Percentiles rank a stretch among this genome's conserved stretches.
Conservation (phyloP, 2,888 invertebrate genomes). For the Dryomyza anilis region DNA sequence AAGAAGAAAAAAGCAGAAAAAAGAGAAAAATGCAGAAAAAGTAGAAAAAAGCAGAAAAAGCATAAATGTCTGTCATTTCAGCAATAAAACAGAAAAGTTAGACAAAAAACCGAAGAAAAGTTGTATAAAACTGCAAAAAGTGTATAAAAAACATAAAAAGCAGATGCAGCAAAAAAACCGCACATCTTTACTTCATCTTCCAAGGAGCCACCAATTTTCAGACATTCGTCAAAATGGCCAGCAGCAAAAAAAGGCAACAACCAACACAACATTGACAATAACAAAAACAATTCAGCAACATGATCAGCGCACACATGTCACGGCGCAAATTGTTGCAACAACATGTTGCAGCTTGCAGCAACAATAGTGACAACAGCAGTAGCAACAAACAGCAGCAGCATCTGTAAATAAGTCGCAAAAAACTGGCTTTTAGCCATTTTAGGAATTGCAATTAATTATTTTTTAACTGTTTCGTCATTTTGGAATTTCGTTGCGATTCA, state of each 20-base stretch:
- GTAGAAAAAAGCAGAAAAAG: too few species aligned
- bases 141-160: too few species aligned
- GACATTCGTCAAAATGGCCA: constrained; percentile 17
- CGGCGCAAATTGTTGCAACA: constrained; percentile 40
- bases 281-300: constrained; percentile 38
- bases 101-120: too few species aligned
- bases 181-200: too few species aligned
- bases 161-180: too few species aligned
- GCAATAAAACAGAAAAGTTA: too few species aligned
- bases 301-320: constrained; percentile 51
- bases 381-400: constrained; percentile 25
- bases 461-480: constrained; percentile 62
- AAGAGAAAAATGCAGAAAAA: constrained; percentile 28
- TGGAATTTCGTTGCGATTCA: constrained; percentile 43
- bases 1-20: constrained; percentile 19
- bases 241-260: background rate
- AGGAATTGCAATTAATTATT: constrained; percentile 63
- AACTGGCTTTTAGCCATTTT: constrained; percentile 56
- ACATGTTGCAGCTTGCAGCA: constrained; percentile 37
- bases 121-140: too few species aligned
- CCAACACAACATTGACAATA: constrained; percentile 5
- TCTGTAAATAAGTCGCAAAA: constrained; percentile 23
- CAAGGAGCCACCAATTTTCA: constrained; percentile 20
- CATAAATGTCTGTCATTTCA: too few species aligned
- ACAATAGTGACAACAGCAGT: constrained; percentile 25